Base-by-base conservation (phyloP, 2,888 invertebrate genomes). In the Geophilus truncorum region DNA sequence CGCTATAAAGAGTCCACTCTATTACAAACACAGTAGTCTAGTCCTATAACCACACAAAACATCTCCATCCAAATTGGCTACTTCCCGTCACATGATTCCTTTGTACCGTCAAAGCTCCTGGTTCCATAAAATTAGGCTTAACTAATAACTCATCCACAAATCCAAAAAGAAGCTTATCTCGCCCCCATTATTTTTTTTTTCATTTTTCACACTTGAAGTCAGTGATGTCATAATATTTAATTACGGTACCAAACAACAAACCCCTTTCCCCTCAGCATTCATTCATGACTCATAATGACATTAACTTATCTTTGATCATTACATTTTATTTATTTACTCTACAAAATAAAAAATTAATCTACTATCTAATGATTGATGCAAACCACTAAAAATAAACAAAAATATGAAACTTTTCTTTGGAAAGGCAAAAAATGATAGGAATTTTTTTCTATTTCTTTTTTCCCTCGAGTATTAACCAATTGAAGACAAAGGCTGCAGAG, bases 381-480 rank as follows among this genome's bases (percentile, higher is more conserved):
- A 51, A n/a, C 7, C 21, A 21, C n/a, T 15, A 2, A 7, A 10
- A 40, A 40, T n/a, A 40, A 40, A n/a, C 40, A 40, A n/a, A 40
- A n/a, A 10, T 40, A 40, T n/a, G n/a, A n/a, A n/a, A n/a, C n/a
- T n/a, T n/a, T n/a, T n/a, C n/a, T n/a, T n/a, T n/a, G n/a, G n/a
- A n/a, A n/a, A n/a, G n/a, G n/a, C n/a, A n/a, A n/a, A n/a, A n/a
- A n/a, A n/a, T n/a, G 32, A 32, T 6, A 32, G 9, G 9, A 32
- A 6, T 32, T 21, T 51, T 51, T 51, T 51, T 1, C 0, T 70
- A 25, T 70, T 70, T 62, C n/a, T 23, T 7, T 28, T 70, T 70
- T 70, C 70, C 70, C 70, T 70, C 28, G 70, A 70, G 70, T 70
- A 70, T 70, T 70, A 70, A 70, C 70, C 70, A 70, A 70, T 70